A percentile compares a stretch with the other conserved stretches of the same genome.
These are phyloP conservation scores for Melierax canorus DNA, from an alignment of 2,113 vertebrate species.

Conservation along the genomic window DNA sequence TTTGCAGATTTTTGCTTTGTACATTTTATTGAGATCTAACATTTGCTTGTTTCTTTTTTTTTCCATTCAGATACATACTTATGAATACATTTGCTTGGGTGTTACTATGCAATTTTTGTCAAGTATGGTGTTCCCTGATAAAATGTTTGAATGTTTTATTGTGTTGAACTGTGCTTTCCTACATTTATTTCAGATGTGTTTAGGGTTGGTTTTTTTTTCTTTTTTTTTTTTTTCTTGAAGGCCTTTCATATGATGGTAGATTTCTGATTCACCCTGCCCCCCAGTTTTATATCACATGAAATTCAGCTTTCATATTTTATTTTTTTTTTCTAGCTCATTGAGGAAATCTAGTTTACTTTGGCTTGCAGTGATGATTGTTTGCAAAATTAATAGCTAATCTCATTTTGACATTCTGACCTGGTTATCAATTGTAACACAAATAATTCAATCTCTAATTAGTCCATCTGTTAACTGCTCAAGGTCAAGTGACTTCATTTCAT, in stretches of 20 bases:
- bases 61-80: neutral
- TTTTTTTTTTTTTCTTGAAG: neutral
- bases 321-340: neutral
- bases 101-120: neutral
- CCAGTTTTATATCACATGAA: neutral
- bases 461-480: conserved; percentile 1
- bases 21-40: neutral
- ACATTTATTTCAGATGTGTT: neutral
- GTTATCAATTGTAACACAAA: conserved; percentile 6
- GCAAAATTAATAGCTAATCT: neutral
- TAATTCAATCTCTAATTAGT: neutral
- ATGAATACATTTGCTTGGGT: neutral
- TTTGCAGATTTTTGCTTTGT: neutral
- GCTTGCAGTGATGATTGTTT: neutral
- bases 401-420: neutral
- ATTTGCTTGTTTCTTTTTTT: neutral
- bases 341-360: neutral
- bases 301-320: neutral
- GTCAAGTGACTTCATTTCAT: neutral
- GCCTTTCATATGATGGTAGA: neutral
- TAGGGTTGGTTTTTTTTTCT: neutral
- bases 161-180: neutral
- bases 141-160: neutral
- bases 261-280: neutral
- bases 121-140: neutral